These are phyloP conservation scores for Macrotis lagotis DNA, from an alignment of 2,113 vertebrate species.

Conservation along the genomic window DNA sequence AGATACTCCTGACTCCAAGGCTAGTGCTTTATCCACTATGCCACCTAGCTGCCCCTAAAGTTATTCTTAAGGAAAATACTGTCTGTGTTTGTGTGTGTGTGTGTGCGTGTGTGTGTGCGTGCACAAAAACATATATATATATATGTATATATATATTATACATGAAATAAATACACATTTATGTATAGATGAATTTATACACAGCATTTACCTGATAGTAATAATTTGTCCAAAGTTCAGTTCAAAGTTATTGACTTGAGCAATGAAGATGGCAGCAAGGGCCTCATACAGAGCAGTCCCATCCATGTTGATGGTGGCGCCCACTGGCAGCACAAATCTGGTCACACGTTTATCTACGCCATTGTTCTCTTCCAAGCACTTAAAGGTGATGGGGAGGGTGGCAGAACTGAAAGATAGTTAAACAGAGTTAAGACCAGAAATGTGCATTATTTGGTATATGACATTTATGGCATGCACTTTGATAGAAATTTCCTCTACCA, in stretches of 20 bases:
- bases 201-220: constrained; percentile 91
- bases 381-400: constrained; percentile 96
- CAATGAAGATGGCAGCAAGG: constrained; percentile 97
- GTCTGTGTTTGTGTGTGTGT: no score
- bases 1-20: no score
- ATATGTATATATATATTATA: constrained; percentile 48
- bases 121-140: background rate
- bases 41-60: no score
- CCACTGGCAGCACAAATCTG: constrained; percentile 95
- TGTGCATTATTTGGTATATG: constrained; percentile 8
- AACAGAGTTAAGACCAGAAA: background rate
- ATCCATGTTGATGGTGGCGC: constrained; percentile 98
- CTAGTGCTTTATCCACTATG: no score
- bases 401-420: constrained; percentile 87
- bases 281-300: constrained; percentile 97
- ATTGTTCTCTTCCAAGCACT: constrained; percentile 96
- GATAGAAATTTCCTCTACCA: constrained; percentile 46
- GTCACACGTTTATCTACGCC: constrained; percentile 95
- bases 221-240: constrained; percentile 97
- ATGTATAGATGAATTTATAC: background rate
- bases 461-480: background rate
- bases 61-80: constrained; percentile 22
- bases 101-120: no score
- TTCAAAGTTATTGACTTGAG: constrained; percentile 95
- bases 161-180: no score